Evolutionary conservation across 92 coral and sea anemone species (phyloP), one percentile per base, ranked within the genome.

Genomic region (Blastomussa wellsi): DNA sequence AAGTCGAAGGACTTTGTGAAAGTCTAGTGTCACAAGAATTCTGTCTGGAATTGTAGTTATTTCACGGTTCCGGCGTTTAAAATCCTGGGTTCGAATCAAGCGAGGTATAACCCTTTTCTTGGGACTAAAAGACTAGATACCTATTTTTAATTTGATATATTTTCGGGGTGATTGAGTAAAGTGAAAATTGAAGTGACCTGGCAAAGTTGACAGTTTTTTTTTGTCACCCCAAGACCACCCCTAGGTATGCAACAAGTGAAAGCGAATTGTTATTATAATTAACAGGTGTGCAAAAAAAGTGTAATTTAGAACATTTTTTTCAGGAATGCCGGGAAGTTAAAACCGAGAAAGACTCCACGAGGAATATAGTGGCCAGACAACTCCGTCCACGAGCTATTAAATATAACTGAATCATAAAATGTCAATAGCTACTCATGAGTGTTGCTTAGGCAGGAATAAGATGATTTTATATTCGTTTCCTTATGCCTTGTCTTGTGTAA

Each of bases 381-480:
- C 73, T 95, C n/a, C 89, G 98, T 35, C 85, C 98, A 29, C 89
- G 98, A 33, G 88, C 87, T 11, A 82, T 89, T 24, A 95, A 86
- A 79, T 82, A 71, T 29, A 70, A 76, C 92, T 42, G 26, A 42
- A 12, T 81, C n/a, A n/a, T n/a, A n/a, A n/a, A n/a, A n/a, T n/a
- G 26, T 12, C 28, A 5, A 13, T 24, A 15, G 42, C 53, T 31
- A n/a, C n/a, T n/a, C n/a, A n/a, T n/a, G n/a, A 3, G 68, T 62
- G 17, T 26, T n/a, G 68, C 35, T 26, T 7, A 62, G 16, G 7
- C 22, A 1, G 19, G 57, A 51, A 15, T 51, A 51, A 14, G 4
- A 4, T 14, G 1, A 51, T 17, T 51, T 51, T 51, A 51, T 1
- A 12, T 51, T 51, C 22, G 24, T 24, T 22, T 57, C 31, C 0